Evolutionary conservation across 2,888 invertebrate species (phyloP).

Genomic region (Esperia sulphurella): DNA sequence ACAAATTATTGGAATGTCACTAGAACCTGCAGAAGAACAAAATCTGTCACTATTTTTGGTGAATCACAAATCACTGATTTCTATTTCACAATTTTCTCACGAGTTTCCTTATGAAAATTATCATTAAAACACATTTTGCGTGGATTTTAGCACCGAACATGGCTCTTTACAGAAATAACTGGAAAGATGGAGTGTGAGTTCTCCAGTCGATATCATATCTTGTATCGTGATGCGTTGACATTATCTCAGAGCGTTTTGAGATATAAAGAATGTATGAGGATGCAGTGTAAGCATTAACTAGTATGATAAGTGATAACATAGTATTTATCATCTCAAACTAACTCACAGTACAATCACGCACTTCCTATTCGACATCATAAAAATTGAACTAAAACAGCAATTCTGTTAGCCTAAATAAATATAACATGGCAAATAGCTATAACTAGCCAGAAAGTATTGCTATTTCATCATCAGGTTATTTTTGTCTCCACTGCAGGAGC

Average conservation of each 20-base stretch:
- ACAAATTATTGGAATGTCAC: conserved; percentile 42
- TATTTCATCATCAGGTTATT: no score
- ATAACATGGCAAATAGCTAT: no score
- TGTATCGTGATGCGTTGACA: background rate
- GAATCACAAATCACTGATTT: background rate
- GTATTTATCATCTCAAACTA: no score
- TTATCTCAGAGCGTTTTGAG: background rate
- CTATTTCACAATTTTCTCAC: background rate
- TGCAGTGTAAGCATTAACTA: conserved; percentile 4
- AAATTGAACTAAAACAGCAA: no score
- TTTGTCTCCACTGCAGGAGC: no score
- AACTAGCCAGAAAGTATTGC: no score
- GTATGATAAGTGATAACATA: no score
- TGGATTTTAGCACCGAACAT: background rate
- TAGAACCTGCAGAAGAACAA: background rate
- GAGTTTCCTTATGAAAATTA: background rate
- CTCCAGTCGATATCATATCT: background rate
- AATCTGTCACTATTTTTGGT: background rate
- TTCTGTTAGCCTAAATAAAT: no score
- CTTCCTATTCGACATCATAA: no score
- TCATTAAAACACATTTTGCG: background rate
- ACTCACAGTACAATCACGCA: no score
- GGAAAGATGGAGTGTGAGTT: background rate
- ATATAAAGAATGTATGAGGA: background rate
- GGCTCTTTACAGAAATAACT: background rate